A percentile compares a stretch with the other conserved stretches of the same genome.
Evolutionary conservation across 1,140 invertebrate species (phyloP).

Genomic region (Orchesella cincta): DNA sequence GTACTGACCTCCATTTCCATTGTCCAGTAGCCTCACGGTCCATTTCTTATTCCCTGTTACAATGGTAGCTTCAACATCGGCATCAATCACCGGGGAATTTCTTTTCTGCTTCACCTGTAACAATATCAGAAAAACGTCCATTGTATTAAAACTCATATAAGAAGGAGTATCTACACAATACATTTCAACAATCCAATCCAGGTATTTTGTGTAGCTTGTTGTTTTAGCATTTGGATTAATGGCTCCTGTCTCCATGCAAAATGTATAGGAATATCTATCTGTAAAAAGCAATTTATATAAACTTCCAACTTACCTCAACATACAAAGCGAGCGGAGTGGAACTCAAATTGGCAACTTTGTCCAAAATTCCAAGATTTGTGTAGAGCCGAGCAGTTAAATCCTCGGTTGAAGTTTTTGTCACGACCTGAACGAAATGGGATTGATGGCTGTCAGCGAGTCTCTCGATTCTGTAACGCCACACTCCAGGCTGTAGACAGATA

Average conservation of each 20-base stretch:
- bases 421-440: constrained; percentile 61
- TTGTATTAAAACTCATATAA: too few species aligned
- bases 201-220: too few species aligned
- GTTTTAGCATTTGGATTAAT: too few species aligned
- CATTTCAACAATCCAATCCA: too few species aligned
- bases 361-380: constrained; percentile 42
- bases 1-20: constrained; percentile 62
- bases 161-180: too few species aligned
- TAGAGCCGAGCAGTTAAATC: constrained; percentile 49
- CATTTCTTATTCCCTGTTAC: constrained; percentile 50
- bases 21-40: constrained; percentile 60
- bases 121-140: too few species aligned
- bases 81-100: constrained; percentile 51
- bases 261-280: neutral
- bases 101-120: constrained; percentile 58
- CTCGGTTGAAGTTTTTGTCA: constrained; percentile 49
- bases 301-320: constrained; percentile 57
- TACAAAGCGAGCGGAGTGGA: constrained; percentile 58
- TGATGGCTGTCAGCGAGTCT: constrained; percentile 62
- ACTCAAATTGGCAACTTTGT: constrained; percentile 50
- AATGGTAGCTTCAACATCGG: constrained; percentile 51
- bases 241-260: too few species aligned
- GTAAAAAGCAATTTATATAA: neutral
- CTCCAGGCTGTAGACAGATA: constrained; percentile 57
- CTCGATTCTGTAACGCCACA: constrained; percentile 64